Conservation (phyloP, 2,113 vertebrate genomes). For the Hylia prasina region DNA sequence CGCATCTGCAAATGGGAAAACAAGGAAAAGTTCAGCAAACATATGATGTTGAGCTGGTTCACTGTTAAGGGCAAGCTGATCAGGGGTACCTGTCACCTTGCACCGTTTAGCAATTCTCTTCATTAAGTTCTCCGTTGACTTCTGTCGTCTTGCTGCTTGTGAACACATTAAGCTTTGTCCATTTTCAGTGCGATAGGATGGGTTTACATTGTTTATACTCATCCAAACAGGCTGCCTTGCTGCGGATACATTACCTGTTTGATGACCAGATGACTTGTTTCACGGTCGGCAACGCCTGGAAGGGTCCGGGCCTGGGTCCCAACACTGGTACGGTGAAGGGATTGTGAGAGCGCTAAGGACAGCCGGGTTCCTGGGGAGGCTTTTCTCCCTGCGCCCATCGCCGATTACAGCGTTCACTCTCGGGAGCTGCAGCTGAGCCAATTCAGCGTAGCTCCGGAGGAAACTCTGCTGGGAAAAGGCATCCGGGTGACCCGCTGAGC, state of each 20-base stretch:
- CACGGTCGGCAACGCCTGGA: not conserved
- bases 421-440: not conserved
- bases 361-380: too few relatives aligned
- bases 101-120: not conserved
- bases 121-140: not conserved
- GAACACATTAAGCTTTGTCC: not conserved
- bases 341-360: not conserved
- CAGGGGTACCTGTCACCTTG: too few relatives aligned
- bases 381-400: accelerated
- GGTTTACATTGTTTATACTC: accelerated
- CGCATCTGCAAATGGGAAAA: not conserved
- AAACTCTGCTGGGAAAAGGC: not conserved
- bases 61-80: too few relatives aligned
- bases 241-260: accelerated
- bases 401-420: accelerated
- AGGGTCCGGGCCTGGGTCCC: not conserved
- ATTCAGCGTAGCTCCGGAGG: not conserved
- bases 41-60: not conserved
- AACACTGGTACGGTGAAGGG: accelerated
- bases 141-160: not conserved
- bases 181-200: not conserved
- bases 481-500: not conserved
- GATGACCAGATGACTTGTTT: accelerated
- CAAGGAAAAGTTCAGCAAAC: not conserved
- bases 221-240: accelerated